Conservation (phyloP, 2,888 invertebrate genomes). For the Papilio demoleus region DNA sequence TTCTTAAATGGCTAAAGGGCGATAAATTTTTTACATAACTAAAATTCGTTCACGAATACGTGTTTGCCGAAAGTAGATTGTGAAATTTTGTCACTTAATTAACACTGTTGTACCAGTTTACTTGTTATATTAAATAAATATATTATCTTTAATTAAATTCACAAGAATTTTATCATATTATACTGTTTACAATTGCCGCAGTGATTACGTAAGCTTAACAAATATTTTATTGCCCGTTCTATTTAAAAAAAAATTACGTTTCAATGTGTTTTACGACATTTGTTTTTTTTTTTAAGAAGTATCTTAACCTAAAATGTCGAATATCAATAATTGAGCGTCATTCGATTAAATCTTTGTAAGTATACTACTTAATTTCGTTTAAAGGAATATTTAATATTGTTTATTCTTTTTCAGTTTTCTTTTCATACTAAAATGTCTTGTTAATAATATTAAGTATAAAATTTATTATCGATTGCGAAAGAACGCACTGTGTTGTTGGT, state of each 20-base stretch:
- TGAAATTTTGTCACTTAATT: conserved; percentile 9
- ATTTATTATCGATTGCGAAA: conserved; percentile 3
- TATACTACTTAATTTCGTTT: no score
- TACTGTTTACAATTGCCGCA: not conserved
- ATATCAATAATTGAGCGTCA: no score
- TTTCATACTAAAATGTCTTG: not conserved
- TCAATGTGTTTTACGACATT: not conserved
- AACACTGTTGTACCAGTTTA: conserved; percentile 4
- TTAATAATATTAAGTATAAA: not conserved
- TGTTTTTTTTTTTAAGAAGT: not conserved
- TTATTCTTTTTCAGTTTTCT: no score
- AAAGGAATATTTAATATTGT: not conserved
- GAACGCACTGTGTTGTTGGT: conserved; percentile 15
- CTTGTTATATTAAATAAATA: not conserved
- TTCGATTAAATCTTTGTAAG: no score
- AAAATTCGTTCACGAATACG: not conserved
- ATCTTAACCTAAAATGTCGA: no score
- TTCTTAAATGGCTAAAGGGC: not conserved
- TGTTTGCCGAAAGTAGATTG: not conserved
- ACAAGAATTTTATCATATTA: not conserved
- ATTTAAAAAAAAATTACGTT: conserved; percentile 6
- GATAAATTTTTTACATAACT: conserved; percentile 15
- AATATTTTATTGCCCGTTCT: conserved; percentile 19
- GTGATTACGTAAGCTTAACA: conserved; percentile 7
- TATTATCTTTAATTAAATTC: conserved; percentile 15